Percentiles rank a stretch among this genome's conserved stretches.
phyloP scores from a whole-genome alignment of 2,113 vertebrate species.

The Gallinago paraguaiae region DNA sequence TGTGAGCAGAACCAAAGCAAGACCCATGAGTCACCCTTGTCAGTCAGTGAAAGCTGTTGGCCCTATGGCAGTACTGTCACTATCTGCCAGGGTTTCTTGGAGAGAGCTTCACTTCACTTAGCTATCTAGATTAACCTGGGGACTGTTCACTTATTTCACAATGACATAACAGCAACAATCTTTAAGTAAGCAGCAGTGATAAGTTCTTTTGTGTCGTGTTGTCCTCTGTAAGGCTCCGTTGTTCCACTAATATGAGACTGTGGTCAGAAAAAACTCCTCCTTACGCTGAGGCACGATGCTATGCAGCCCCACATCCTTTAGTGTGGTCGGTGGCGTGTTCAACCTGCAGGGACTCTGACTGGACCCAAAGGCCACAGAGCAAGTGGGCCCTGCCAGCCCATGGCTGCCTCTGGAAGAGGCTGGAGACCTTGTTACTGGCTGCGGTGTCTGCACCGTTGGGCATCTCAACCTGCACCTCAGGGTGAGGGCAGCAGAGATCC shows the following conservation, averaged over 20 bases:
- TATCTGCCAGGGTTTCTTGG: not conserved
- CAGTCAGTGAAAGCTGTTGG: not conserved
- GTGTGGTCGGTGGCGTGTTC: not conserved
- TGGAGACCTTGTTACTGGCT: not conserved
- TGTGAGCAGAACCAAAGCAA: not conserved
- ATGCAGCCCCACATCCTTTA: not conserved
- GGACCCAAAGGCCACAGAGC: not conserved
- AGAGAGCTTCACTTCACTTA: not conserved
- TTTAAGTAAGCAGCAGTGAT: not conserved
- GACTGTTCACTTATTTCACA: not conserved
- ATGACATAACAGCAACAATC: not conserved
- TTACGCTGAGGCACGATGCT: not conserved
- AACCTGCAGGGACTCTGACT: not conserved
- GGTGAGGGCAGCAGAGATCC: rapidly evolving
- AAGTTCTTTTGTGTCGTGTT: not conserved
- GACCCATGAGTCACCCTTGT: not conserved
- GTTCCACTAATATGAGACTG: not conserved
- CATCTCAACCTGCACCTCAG: not conserved
- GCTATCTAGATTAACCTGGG: not conserved
- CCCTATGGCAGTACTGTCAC: not conserved
- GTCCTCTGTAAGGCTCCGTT: not conserved
- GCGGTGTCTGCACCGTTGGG: not conserved
- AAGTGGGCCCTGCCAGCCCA: not conserved
- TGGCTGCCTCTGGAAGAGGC: not conserved
- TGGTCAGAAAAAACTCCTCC: not conserved